phyloP scores from a whole-genome alignment of 2,888 invertebrate species.

The Craniophora ligustri region DNA sequence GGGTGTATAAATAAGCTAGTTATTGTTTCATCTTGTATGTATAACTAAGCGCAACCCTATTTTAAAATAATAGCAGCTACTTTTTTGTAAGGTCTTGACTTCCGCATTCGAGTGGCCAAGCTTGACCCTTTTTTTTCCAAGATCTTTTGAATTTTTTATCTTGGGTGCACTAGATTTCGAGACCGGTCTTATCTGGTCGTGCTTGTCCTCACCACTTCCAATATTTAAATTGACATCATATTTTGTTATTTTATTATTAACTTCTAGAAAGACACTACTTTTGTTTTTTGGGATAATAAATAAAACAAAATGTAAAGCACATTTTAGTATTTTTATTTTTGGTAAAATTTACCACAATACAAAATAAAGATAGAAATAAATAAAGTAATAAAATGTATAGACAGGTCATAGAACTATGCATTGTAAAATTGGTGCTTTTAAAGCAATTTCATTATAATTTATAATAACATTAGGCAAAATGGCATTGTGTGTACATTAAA shows the following conservation, averaged over 20 bases:
- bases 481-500: constrained; percentile 88
- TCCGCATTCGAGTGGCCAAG: no score
- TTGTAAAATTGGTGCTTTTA: constrained; percentile 89
- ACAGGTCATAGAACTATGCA: constrained; percentile 88
- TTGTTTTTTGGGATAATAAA: constrained; percentile 44
- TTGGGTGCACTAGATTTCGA: no score
- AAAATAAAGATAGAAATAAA: constrained; percentile 89
- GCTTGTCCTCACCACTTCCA: no score
- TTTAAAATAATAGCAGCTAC: no score
- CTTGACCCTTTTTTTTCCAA: no score
- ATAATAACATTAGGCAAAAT: constrained; percentile 89
- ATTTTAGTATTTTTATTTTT: constrained; percentile 89
- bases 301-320: constrained; percentile 84
- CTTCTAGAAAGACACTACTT: not conserved
- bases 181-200: not conserved
- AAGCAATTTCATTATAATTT: constrained; percentile 88
- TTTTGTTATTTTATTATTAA: not conserved
- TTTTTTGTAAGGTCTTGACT: no score
- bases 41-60: no score
- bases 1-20: no score
- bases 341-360: constrained; percentile 89
- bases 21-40: no score
- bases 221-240: no score
- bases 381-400: constrained; percentile 88
- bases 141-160: no score